Evolutionary conservation across 1,140 invertebrate genomes (phyloP).

Genomic region (Drosophila nannoptera): DNA sequence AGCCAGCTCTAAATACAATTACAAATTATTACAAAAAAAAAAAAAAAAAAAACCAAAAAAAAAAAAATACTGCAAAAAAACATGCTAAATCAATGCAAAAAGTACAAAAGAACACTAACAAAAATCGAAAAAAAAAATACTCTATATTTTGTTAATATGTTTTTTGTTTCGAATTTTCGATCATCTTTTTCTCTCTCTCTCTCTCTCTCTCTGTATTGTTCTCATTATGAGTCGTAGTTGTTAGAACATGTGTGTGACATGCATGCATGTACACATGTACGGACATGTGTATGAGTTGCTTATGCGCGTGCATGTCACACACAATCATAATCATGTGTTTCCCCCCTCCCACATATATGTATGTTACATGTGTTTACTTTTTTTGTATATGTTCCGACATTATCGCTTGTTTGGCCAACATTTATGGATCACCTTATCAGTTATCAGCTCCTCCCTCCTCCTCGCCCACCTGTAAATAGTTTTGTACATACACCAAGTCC

Average conservation of each 20-base stretch:
- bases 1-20: conserved; percentile 81
- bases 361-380: not conserved
- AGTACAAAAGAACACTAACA: conserved; percentile 54
- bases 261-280: conserved; percentile 7
- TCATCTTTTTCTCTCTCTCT: conserved; percentile 39
- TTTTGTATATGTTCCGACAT: conserved; percentile 13
- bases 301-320: not conserved
- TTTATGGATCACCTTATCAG: conserved; percentile 20
- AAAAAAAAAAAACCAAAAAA: conserved; percentile 39
- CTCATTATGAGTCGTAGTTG: conserved; percentile 53
- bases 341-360: not conserved
- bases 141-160: conserved; percentile 56
- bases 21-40: conserved; percentile 79
- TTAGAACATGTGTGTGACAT: conserved; percentile 27
- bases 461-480: conserved; percentile 5
- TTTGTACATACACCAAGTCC: conserved; percentile 14
- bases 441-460: conserved; percentile 4
- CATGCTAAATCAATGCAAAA: conserved; percentile 35
- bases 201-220: conserved; percentile 26
- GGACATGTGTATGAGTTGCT: not conserved
- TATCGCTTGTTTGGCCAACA: conserved; percentile 33
- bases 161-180: conserved; percentile 57
- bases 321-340: not conserved
- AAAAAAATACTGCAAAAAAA: conserved; percentile 50
- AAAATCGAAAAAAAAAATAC: conserved; percentile 63